phyloP scores from a whole-genome alignment of 2,113 vertebrate species.

The Probosciger aterrimus region DNA sequence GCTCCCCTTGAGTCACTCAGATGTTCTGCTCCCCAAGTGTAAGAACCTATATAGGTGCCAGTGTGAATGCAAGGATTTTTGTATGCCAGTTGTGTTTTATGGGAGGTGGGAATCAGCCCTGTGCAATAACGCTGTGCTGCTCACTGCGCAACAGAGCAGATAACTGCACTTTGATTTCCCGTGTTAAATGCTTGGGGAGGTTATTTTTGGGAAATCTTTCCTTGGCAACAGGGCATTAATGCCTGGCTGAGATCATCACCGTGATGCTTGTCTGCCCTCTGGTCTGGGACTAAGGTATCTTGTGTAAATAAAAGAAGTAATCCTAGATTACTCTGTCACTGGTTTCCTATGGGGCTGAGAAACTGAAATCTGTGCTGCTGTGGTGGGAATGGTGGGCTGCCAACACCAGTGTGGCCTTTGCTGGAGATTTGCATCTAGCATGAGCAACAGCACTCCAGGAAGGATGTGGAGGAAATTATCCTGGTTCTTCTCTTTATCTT shows the following conservation, averaged over 20 bases:
- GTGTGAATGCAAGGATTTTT: not conserved
- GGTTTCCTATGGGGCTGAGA: not conserved
- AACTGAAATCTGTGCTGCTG: not conserved
- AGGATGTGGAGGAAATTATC: not conserved
- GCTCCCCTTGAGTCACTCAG: not conserved
- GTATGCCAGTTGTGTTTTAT: rapidly evolving
- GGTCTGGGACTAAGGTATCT: not conserved
- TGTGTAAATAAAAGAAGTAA: not conserved
- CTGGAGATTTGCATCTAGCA: not conserved
- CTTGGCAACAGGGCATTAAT: not conserved
- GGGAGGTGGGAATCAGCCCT: not conserved
- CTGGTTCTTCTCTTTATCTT: not conserved
- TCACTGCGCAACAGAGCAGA: not conserved
- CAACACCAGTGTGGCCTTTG: not conserved
- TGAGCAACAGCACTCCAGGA: not conserved
- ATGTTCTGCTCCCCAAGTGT: not conserved
- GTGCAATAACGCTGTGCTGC: not conserved
- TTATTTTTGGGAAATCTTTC: not conserved
- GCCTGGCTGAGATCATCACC: not conserved
- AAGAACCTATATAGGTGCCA: not conserved
- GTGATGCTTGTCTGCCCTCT: not conserved
- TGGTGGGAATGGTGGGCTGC: rapidly evolving
- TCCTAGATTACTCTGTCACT: not conserved
- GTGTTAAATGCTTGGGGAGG: not conserved
- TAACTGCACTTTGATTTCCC: not conserved